These are phyloP conservation scores for Listronotus oregonensis DNA, from an alignment of 1,140 invertebrate species.

Conservation along the genomic window DNA sequence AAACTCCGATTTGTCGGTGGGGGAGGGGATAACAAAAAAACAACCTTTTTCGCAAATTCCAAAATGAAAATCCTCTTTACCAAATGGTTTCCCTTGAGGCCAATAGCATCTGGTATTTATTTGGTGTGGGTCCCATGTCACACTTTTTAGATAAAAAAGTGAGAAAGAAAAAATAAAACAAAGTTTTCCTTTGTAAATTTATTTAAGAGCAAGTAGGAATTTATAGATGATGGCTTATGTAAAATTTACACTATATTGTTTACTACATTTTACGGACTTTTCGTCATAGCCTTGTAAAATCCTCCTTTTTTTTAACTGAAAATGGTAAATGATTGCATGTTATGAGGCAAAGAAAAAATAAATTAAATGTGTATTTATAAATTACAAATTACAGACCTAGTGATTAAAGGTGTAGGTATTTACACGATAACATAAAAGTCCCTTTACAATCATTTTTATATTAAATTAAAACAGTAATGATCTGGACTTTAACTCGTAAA, in stretches of 20 bases:
- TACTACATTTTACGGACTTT: constrained; percentile 47
- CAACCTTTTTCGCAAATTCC: too few species aligned
- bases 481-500: constrained; percentile 28
- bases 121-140: too few species aligned
- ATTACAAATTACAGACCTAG: constrained; percentile 45
- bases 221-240: constrained; percentile 49
- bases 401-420: constrained; percentile 47
- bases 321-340: constrained; percentile 46
- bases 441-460: constrained; percentile 15
- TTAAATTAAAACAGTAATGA: constrained; percentile 23
- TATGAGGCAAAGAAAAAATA: constrained; percentile 49
- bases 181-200: constrained; percentile 43
- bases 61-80: too few species aligned
- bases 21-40: too few species aligned
- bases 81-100: too few species aligned
- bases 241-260: constrained; percentile 52
- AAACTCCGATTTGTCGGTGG: too few species aligned
- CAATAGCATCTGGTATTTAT: too few species aligned
- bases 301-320: constrained; percentile 21
- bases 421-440: constrained; percentile 45
- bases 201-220: constrained; percentile 54
- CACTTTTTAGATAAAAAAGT: too few species aligned
- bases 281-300: constrained; percentile 37
- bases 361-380: constrained; percentile 49
- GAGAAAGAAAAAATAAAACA: constrained; percentile 21